Conservation (phyloP, 2,797 vertebrate species). For the Pagetopsis macropterus region DNA sequence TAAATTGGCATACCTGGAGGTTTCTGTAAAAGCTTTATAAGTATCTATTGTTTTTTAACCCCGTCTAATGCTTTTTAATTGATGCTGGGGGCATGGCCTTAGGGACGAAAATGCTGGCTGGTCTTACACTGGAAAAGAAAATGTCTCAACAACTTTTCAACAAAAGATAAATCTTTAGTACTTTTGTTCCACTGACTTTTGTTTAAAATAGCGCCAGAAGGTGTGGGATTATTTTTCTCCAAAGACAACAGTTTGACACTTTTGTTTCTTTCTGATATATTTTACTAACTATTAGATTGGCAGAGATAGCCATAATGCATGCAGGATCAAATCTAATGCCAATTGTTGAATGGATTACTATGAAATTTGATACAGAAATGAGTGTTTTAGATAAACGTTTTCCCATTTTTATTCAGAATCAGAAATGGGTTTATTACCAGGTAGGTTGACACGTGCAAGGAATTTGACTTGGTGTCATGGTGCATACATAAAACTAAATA, state of each 20-base stretch:
- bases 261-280: neutral
- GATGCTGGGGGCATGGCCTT: neutral
- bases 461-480: too few species aligned
- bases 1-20: neutral
- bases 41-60: neutral
- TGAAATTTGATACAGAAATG: too few species aligned
- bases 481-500: too few species aligned
- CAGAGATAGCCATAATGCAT: neutral
- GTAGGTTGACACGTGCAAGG: too few species aligned
- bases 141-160: neutral
- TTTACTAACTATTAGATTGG: too few species aligned
- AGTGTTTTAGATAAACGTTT: too few species aligned
- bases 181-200: too few species aligned
- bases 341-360: neutral
- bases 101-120: neutral
- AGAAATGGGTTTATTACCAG: too few species aligned
- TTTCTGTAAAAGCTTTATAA: neutral
- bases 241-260: neutral
- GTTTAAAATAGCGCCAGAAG: too few species aligned
- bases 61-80: neutral
- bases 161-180: neutral
- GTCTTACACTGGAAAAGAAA: neutral
- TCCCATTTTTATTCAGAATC: too few species aligned
- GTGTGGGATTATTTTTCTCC: neutral
- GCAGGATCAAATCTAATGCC: neutral